phyloP scores from a whole-genome alignment of 1,140 invertebrate species.

The Temnothorax nylanderi region DNA sequence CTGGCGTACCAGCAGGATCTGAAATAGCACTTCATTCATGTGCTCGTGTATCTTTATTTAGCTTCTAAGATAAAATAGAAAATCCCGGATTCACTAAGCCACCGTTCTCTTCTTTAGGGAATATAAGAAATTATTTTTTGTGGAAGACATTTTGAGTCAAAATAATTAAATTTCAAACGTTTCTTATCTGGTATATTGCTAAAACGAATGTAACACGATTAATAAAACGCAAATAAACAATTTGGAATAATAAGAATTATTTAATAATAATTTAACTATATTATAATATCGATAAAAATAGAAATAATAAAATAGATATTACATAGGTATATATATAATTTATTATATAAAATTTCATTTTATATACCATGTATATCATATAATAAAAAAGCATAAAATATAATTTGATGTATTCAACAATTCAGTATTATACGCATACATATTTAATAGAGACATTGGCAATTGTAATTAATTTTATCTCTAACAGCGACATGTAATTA shows the following conservation, averaged over 20 bases:
- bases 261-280: background rate
- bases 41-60: conserved; percentile 41
- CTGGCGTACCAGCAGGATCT: conserved; percentile 5
- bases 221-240: background rate
- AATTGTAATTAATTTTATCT: conserved; percentile 39
- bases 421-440: background rate
- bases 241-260: background rate
- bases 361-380: too few species aligned
- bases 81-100: background rate
- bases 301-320: background rate
- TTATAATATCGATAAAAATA: background rate
- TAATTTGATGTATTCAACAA: background rate
- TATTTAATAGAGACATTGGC: background rate
- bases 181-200: background rate
- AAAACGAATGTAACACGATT: background rate
- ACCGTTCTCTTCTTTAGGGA: background rate
- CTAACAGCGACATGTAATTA: conserved; percentile 24
- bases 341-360: background rate
- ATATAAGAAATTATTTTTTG: conserved; percentile 1
- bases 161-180: background rate
- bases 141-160: background rate
- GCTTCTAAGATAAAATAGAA: background rate
- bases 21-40: conserved; percentile 25
- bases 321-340: background rate
- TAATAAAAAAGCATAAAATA: background rate